These are phyloP conservation scores for Aplodontia rufa DNA, from an alignment of 2,113 vertebrate genomes.

Conservation along the genomic window DNA sequence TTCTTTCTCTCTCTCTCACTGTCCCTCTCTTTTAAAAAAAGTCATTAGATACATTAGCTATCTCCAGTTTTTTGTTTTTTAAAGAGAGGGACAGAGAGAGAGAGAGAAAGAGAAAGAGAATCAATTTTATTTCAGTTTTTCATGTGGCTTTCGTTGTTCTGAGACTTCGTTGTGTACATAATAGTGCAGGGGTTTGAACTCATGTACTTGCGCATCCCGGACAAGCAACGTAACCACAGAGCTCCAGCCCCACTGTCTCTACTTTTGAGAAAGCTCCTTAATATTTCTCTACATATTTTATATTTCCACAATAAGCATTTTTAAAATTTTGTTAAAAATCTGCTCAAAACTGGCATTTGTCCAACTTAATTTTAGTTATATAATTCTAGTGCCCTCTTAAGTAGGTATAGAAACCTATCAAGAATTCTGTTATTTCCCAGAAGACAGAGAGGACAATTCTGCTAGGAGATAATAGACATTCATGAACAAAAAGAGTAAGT, in stretches of 20 bases:
- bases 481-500: background rate
- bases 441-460: background rate
- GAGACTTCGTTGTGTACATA: too few relatives aligned
- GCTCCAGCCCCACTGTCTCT: too few relatives aligned
- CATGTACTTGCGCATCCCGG: too few relatives aligned
- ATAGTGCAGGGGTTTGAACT: too few relatives aligned
- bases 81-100: too few relatives aligned
- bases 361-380: background rate
- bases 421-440: background rate
- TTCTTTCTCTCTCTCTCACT: too few relatives aligned
- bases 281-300: background rate
- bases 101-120: too few relatives aligned
- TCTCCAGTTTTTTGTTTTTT: too few relatives aligned
- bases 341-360: background rate
- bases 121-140: too few relatives aligned
- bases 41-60: background rate
- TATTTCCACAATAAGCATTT: background rate
- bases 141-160: too few relatives aligned
- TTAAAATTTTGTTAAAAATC: background rate
- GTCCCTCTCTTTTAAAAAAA: too few relatives aligned
- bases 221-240: too few relatives aligned
- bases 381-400: background rate
- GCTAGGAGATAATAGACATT: background rate
- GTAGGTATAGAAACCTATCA: background rate
- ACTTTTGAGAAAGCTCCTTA: conserved; percentile 6